A percentile compares a stretch with the other conserved stretches of the same genome.
These are phyloP conservation scores for Drosophila nigromelanica DNA, from an alignment of 1,140 invertebrate species.

Conservation along the genomic window DNA sequence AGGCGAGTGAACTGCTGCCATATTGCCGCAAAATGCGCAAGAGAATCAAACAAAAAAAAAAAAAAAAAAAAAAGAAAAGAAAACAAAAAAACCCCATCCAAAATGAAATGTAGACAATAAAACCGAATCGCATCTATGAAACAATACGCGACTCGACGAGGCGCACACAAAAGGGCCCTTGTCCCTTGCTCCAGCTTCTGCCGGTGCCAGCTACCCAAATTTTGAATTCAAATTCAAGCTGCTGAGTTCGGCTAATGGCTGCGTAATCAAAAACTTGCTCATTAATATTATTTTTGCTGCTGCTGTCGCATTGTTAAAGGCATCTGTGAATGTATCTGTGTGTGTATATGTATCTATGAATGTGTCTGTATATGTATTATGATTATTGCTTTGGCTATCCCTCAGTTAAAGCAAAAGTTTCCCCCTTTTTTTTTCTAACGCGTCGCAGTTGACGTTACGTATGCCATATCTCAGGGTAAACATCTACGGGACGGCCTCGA, in stretches of 20 bases:
- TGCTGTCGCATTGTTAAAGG: slow-evolving; percentile 38
- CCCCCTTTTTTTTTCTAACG: slow-evolving; percentile 37
- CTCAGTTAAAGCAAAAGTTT: slow-evolving; percentile 41
- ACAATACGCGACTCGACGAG: too few species aligned
- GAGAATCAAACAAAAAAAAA: slow-evolving; percentile 12
- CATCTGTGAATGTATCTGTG: slow-evolving; percentile 18
- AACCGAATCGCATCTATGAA: slow-evolving; percentile 40
- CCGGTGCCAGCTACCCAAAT: too few species aligned
- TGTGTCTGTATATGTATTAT: slow-evolving; percentile 34
- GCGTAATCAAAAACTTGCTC: slow-evolving; percentile 60
- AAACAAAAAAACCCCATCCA: too few species aligned
- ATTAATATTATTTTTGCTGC: slow-evolving; percentile 57
- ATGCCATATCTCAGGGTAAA: slow-evolving; percentile 65
- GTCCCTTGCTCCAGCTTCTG: background rate
- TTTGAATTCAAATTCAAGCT: slow-evolving; percentile 49
- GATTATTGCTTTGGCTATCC: slow-evolving; percentile 71
- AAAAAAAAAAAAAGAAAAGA: too few species aligned
- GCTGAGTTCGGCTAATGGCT: slow-evolving; percentile 45
- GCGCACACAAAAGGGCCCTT: slow-evolving; percentile 29
- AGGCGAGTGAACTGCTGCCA: background rate
- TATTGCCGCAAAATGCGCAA: slow-evolving; percentile 46
- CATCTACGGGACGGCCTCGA: slow-evolving; percentile 46
- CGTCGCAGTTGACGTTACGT: slow-evolving; percentile 34
- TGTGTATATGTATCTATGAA: slow-evolving; percentile 31
- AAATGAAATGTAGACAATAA: slow-evolving; percentile 36